Evolutionary conservation across 2,113 vertebrate genomes (phyloP).

Genomic region (Engystomops pustulosus): DNA sequence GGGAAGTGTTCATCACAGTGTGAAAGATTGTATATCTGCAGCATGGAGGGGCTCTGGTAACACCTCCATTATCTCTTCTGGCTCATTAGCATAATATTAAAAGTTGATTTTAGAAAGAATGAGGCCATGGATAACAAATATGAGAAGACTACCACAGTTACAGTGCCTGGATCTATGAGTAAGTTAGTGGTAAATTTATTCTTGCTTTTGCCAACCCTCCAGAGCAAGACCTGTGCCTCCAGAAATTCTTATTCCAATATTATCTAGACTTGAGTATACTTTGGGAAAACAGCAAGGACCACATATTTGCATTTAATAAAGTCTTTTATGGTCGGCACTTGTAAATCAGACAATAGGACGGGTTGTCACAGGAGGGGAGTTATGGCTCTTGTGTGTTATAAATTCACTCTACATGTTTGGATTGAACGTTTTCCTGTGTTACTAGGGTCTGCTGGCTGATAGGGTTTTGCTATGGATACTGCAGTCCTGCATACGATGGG

Average conservation of each 20-base stretch:
- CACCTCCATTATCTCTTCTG: too few species aligned
- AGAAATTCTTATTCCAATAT: background rate
- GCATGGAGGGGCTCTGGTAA: too few species aligned
- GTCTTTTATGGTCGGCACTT: background rate
- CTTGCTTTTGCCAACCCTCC: too few species aligned
- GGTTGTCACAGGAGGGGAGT: background rate
- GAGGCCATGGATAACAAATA: too few species aligned
- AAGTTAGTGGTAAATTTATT: too few species aligned
- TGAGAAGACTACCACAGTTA: too few species aligned
- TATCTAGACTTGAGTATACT: background rate
- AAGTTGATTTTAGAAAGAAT: too few species aligned
- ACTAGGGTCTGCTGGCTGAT: background rate
- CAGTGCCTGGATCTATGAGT: too few species aligned
- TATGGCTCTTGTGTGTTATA: background rate
- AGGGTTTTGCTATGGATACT: slow-evolving; percentile 8
- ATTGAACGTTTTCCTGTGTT: background rate
- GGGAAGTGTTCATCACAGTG: too few species aligned
- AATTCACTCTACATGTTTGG: background rate
- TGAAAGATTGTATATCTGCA: too few species aligned
- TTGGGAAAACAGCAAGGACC: background rate
- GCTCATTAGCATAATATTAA: too few species aligned
- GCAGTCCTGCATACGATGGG: background rate
- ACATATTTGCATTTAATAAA: background rate
- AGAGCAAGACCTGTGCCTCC: background rate
- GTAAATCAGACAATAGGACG: background rate